Evolutionary conservation across 2,888 invertebrate species (phyloP).

Genomic region (Diadegma fenestrale): DNA sequence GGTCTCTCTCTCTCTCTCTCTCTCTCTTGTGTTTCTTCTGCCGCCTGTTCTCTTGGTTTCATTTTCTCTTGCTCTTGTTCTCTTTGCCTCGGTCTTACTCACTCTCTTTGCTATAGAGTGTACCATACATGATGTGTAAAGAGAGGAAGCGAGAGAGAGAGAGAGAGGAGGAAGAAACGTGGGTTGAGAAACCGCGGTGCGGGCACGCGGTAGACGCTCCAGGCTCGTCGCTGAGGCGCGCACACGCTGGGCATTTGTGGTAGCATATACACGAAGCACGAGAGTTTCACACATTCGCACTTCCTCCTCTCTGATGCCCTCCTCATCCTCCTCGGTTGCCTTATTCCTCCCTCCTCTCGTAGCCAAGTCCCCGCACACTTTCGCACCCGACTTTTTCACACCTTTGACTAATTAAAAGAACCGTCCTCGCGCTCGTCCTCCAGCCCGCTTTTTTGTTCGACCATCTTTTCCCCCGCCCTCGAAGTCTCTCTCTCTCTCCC

Average conservation of each 20-base stretch:
- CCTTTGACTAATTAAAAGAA: conserved; percentile 82
- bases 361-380: conserved; percentile 68
- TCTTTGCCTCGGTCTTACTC: conserved; percentile 38
- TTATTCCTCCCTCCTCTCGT: background rate
- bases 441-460: conserved; percentile 56
- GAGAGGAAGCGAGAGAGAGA: conserved; percentile 39
- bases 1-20: conserved; percentile 54
- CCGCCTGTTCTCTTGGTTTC: conserved; percentile 31
- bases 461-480: conserved; percentile 51
- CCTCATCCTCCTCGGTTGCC: conserved; percentile 3
- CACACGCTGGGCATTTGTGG: conserved; percentile 39
- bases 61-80: conserved; percentile 25
- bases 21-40: conserved; percentile 23
- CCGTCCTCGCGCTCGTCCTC: conserved; percentile 71
- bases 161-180: conserved; percentile 16
- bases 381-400: conserved; percentile 79
- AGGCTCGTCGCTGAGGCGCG: conserved; percentile 56
- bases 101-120: conserved; percentile 40
- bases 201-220: conserved; percentile 47
- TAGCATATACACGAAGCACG: conserved; percentile 31
- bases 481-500: conserved; percentile 22
- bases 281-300: conserved; percentile 71
- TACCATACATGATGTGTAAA: conserved; percentile 43
- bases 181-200: conserved; percentile 45
- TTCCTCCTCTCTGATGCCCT: conserved; percentile 47